Evolutionary conservation across 2,113 vertebrate species (phyloP).

Genomic region (Platanista minor): DNA sequence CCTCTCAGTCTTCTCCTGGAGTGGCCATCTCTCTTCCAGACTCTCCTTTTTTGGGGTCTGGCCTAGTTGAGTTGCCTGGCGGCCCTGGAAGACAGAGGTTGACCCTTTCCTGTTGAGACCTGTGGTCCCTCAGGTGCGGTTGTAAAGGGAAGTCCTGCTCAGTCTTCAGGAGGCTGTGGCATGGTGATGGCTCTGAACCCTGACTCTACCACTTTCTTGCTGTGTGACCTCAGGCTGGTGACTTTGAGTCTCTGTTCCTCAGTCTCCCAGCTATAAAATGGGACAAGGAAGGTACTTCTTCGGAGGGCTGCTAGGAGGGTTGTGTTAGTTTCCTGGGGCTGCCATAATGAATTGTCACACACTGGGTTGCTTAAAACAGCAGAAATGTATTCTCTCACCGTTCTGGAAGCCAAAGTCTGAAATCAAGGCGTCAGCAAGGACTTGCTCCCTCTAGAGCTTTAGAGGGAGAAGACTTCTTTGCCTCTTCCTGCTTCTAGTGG

Average conservation of each 20-base stretch:
- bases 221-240: not conserved
- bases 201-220: not conserved
- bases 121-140: not conserved
- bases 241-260: not conserved
- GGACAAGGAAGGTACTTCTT: not conserved
- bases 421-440: not conserved
- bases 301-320: not conserved
- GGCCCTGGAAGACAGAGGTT: not conserved
- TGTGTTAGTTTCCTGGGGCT: not conserved
- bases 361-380: not conserved
- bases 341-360: not conserved
- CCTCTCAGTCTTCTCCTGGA: not conserved
- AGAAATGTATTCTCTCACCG: not conserved
- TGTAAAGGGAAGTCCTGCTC: no score
- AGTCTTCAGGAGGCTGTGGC: not conserved
- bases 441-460: not conserved
- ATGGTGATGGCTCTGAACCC: not conserved
- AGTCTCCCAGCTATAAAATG: not conserved
- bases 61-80: not conserved
- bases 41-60: not conserved
- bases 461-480: not conserved
- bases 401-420: not conserved
- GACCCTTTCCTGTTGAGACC: not conserved
- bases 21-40: not conserved
- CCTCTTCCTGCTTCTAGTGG: not conserved